phyloP scores from a whole-genome alignment of 2,113 vertebrate species.

The Ptilorrhoa leucosticta region DNA sequence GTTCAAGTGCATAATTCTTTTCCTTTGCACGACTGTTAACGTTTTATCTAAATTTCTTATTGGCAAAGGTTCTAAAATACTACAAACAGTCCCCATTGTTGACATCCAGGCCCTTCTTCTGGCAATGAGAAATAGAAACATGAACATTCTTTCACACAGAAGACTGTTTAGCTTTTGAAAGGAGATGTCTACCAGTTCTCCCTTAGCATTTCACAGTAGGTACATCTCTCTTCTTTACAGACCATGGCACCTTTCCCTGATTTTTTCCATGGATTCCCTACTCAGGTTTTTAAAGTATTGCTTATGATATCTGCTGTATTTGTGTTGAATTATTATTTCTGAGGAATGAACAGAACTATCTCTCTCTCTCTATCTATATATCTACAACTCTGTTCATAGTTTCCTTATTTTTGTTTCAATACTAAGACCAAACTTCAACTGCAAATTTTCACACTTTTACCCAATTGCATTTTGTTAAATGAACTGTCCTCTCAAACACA shows the following conservation, averaged over 20 bases:
- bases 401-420: not conserved
- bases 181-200: not conserved
- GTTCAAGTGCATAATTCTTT: not conserved
- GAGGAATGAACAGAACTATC: not conserved
- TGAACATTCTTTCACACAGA: not conserved
- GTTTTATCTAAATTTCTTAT: not conserved
- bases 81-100: not conserved
- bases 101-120: not conserved
- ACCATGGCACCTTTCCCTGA: fast-evolving
- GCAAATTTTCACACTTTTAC: not conserved
- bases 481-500: not conserved
- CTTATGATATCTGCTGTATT: not conserved
- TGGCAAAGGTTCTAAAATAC: not conserved
- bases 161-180: not conserved
- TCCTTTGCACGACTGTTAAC: not conserved
- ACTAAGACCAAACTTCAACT: not conserved
- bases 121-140: not conserved
- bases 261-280: not conserved
- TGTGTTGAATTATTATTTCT: not conserved
- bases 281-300: not conserved
- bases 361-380: not conserved
- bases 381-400: not conserved
- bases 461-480: not conserved
- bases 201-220: not conserved
- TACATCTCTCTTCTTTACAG: not conserved